phyloP scores from a whole-genome alignment of 2,888 invertebrate species.

The Temnothorax unifasciatus region DNA sequence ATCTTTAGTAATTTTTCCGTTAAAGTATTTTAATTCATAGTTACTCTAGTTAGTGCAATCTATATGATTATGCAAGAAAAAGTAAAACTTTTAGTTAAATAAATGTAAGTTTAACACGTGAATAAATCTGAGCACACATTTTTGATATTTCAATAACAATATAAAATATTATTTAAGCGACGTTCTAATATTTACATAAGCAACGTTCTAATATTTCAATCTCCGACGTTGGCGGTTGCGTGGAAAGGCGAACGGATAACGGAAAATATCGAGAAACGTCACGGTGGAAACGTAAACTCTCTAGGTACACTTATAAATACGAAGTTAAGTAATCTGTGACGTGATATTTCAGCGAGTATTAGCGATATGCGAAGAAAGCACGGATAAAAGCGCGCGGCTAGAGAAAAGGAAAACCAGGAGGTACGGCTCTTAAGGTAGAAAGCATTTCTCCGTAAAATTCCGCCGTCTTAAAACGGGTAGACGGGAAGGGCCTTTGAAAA shows the following conservation, averaged over 20 bases:
- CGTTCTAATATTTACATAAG: neutral
- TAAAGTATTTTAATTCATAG: slow-evolving; percentile 17
- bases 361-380: slow-evolving; percentile 54
- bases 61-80: neutral
- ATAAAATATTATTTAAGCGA: slow-evolving; percentile 14
- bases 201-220: slow-evolving; percentile 32
- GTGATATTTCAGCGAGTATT: slow-evolving; percentile 51
- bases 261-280: slow-evolving; percentile 25
- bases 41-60: neutral
- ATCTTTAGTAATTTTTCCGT: neutral
- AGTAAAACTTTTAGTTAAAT: neutral
- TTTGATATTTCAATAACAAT: neutral
- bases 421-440: slow-evolving; percentile 43
- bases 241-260: neutral
- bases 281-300: slow-evolving; percentile 5
- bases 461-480: slow-evolving; percentile 50
- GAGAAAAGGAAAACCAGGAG: slow-evolving; percentile 30
- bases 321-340: slow-evolving; percentile 54
- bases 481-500: slow-evolving; percentile 32
- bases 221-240: neutral
- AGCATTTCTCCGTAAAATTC: slow-evolving; percentile 53
- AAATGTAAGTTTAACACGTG: neutral
- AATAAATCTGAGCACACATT: neutral
- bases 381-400: slow-evolving; percentile 26
- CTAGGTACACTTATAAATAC: slow-evolving; percentile 37